Conservation (phyloP, 2,888 invertebrate species). For the Cheilosia urbana region DNA sequence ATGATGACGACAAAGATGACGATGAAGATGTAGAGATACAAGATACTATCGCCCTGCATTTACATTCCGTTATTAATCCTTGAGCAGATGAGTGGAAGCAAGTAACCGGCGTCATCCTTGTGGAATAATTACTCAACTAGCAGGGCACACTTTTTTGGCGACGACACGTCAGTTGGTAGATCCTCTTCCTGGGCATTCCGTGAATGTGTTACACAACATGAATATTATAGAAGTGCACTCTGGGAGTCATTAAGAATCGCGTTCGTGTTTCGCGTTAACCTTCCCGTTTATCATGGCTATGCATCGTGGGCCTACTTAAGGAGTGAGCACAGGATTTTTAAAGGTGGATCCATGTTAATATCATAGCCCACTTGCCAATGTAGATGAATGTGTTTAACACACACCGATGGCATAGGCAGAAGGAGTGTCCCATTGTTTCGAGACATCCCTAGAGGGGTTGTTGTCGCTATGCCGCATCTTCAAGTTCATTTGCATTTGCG, state of each 20-base stretch:
- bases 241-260: slow-evolving; percentile 69
- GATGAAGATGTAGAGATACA: slow-evolving; percentile 6
- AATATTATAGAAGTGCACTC: slow-evolving; percentile 36
- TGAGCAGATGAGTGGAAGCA: slow-evolving; percentile 61
- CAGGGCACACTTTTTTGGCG: background rate
- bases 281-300: slow-evolving; percentile 65
- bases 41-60: slow-evolving; percentile 53
- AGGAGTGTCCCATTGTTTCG: slow-evolving; percentile 61
- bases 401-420: background rate
- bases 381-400: slow-evolving; percentile 41
- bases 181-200: slow-evolving; percentile 27
- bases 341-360: slow-evolving; percentile 38
- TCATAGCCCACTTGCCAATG: slow-evolving; percentile 31
- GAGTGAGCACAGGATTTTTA: slow-evolving; percentile 5
- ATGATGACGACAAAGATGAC: slow-evolving; percentile 1
- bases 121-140: slow-evolving; percentile 52
- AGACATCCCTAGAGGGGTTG: slow-evolving; percentile 37
- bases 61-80: slow-evolving; percentile 74
- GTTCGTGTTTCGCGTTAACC: slow-evolving; percentile 43
- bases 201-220: background rate
- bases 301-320: slow-evolving; percentile 34
- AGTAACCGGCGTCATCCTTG: slow-evolving; percentile 50
- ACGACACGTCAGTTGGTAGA: background rate
- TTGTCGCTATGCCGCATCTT: slow-evolving; percentile 37
- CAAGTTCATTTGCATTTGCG: slow-evolving; percentile 64